phyloP scores from a whole-genome alignment of 2,113 vertebrate genomes.

The Hippocampus comes region DNA sequence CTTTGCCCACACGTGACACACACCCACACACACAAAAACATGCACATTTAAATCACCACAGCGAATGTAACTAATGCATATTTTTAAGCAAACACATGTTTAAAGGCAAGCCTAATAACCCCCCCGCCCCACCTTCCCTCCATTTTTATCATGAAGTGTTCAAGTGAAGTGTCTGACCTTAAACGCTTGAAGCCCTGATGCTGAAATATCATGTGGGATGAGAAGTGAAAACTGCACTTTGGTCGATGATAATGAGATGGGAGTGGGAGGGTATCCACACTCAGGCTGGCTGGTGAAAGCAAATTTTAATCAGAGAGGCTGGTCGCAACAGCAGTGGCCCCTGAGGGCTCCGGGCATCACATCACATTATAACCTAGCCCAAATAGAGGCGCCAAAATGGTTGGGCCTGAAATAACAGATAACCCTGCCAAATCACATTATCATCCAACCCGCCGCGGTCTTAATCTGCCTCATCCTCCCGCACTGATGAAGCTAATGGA shows the following conservation, averaged over 20 bases:
- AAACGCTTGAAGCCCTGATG: slow-evolving; percentile 3
- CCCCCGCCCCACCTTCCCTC: neutral
- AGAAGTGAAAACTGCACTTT: slow-evolving; percentile 31
- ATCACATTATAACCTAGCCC: slow-evolving; percentile 52
- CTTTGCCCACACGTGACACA: neutral
- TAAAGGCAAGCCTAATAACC: neutral
- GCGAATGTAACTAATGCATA: neutral
- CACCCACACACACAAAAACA: neutral
- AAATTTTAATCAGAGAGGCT: slow-evolving; percentile 59
- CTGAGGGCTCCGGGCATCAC: slow-evolving; percentile 57
- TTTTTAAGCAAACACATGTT: neutral
- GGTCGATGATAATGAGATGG: slow-evolving; percentile 43
- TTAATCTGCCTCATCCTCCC: slow-evolving; percentile 61
- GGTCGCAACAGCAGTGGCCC: slow-evolving; percentile 54
- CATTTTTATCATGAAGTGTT: neutral
- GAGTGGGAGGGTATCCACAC: slow-evolving; percentile 42
- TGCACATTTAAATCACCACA: neutral
- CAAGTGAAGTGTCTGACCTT: slow-evolving; percentile 19
- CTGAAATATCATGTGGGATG: slow-evolving; percentile 31
- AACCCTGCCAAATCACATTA: slow-evolving; percentile 64
- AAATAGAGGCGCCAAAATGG: slow-evolving; percentile 58
- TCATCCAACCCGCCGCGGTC: slow-evolving; percentile 58
- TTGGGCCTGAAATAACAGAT: slow-evolving; percentile 63
- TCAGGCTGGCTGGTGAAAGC: slow-evolving; percentile 46
- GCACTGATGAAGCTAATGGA: slow-evolving; percentile 66